These are phyloP conservation scores for Euura lappo DNA, from an alignment of 1,140 invertebrate genomes.

Conservation along the genomic window DNA sequence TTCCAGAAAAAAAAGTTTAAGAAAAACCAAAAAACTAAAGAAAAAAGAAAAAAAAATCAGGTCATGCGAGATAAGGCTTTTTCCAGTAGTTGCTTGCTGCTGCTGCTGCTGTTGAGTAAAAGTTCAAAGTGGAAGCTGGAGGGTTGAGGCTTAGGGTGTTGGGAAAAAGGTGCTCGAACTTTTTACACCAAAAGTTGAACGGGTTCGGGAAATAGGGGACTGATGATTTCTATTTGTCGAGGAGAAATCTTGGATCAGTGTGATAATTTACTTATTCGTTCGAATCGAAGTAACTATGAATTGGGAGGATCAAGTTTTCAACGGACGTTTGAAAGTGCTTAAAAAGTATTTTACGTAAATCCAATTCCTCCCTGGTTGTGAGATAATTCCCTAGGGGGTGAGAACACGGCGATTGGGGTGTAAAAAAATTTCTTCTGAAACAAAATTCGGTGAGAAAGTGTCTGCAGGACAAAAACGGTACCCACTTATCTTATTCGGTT, in stretches of 20 bases:
- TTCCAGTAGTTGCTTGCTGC: constrained; percentile 21
- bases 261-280: not conserved
- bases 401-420: no score
- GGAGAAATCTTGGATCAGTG: not conserved
- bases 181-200: not conserved
- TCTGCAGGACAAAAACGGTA: not conserved
- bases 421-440: not conserved
- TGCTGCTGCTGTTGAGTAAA: constrained; percentile 28
- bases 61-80: constrained; percentile 43
- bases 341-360: no score
- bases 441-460: not conserved
- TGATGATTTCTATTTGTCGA: not conserved
- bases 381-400: no score
- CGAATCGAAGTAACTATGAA: not conserved
- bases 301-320: not conserved
- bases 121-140: constrained; percentile 22
- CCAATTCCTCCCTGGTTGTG: no score
- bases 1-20: constrained; percentile 9
- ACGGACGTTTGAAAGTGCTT: no score
- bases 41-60: constrained; percentile 34
- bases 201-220: not conserved
- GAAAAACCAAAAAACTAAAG: constrained; percentile 25
- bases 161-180: constrained; percentile 6
- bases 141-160: not conserved
- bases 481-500: not conserved